Conservation (phyloP, 2,888 invertebrate genomes). For the Parelbella ahira region DNA sequence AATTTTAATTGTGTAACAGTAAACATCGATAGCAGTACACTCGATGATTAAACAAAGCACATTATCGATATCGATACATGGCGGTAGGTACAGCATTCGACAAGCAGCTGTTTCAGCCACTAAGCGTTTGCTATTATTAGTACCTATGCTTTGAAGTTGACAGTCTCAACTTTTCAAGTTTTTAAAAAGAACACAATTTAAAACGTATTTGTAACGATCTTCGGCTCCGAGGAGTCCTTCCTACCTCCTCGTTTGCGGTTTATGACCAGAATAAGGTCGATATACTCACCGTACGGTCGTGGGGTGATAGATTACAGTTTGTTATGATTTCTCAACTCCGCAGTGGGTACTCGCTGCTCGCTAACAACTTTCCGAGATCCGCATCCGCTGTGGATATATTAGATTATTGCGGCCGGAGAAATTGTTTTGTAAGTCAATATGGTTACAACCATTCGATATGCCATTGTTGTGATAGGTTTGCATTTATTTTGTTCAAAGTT, state of each 20-base stretch:
- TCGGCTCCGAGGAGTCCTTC: no score
- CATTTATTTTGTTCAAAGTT: slow-evolving; percentile 1
- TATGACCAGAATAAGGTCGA: slow-evolving; percentile 34
- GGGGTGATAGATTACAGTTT: slow-evolving; percentile 24
- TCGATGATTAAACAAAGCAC: no score
- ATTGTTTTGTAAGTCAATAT: slow-evolving; percentile 24
- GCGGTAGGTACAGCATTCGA: no score
- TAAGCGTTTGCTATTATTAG: no score
- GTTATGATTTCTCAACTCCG: slow-evolving; percentile 15
- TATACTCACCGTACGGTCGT: slow-evolving; percentile 31
- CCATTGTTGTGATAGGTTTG: slow-evolving; percentile 10
- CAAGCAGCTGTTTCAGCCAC: no score
- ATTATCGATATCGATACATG: no score
- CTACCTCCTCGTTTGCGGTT: slow-evolving; percentile 30
- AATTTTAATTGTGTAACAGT: no score
- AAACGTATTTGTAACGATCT: no score
- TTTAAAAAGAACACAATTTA: no score
- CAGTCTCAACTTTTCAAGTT: no score
- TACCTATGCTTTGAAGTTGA: no score
- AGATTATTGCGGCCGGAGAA: slow-evolving; percentile 25
- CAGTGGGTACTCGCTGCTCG: neutral
- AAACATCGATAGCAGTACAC: no score
- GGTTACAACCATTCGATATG: slow-evolving; percentile 17
- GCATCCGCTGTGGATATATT: slow-evolving; percentile 20
- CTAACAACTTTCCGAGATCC: slow-evolving; percentile 19